These are phyloP conservation scores for Ochotona princeps DNA, from an alignment of 2,113 vertebrate genomes.

Conservation along the genomic window DNA sequence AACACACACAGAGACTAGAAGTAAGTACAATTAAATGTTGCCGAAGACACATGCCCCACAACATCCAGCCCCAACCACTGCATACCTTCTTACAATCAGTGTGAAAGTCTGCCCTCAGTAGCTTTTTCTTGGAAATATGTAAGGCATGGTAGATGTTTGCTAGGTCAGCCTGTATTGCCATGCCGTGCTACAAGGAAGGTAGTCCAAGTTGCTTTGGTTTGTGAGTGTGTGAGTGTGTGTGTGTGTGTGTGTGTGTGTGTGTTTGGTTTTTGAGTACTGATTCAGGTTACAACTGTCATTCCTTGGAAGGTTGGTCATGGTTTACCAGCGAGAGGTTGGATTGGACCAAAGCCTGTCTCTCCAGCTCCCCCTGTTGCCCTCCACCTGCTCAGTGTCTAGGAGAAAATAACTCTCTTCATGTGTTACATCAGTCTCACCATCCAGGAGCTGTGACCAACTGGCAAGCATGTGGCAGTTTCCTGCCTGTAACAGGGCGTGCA, in stretches of 20 bases:
- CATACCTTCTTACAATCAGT: background rate
- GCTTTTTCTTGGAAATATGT: background rate
- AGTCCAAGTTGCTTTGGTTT: too few relatives aligned
- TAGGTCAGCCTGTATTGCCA: background rate
- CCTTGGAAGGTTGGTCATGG: background rate
- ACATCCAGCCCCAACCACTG: background rate
- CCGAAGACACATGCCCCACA: background rate
- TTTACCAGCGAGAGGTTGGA: background rate
- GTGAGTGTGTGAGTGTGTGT: too few relatives aligned
- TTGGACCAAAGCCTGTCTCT: background rate
- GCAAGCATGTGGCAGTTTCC: slow-evolving; percentile 40
- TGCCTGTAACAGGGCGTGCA: slow-evolving; percentile 26
- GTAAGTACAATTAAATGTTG: background rate
- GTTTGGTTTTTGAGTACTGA: background rate
- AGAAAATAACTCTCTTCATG: background rate
- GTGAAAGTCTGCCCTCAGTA: background rate
- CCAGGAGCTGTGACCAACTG: background rate
- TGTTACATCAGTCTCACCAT: background rate
- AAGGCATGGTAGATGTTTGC: background rate
- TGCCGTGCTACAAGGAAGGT: background rate
- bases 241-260: too few relatives aligned
- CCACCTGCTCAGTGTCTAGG: background rate
- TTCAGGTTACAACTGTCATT: background rate
- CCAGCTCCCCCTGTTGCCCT: background rate
- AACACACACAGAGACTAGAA: background rate